phyloP scores from a whole-genome alignment of 1,140 invertebrate genomes.

The Pseudomyrmex pallidus region DNA sequence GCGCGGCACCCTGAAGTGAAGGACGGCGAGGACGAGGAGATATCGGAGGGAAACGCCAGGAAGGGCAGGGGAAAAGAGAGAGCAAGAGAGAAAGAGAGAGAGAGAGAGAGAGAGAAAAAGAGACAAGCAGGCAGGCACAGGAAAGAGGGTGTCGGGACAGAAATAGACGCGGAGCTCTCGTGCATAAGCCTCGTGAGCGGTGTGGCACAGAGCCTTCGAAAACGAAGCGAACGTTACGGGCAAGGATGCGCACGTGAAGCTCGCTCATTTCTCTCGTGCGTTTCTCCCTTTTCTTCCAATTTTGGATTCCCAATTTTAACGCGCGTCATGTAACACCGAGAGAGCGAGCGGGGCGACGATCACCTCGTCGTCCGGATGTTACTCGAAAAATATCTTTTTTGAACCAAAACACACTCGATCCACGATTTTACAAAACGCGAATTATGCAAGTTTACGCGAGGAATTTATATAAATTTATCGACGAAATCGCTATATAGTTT shows the following conservation, averaged over 20 bases:
- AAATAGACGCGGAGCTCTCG: constrained; percentile 69
- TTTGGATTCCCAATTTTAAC: constrained; percentile 62
- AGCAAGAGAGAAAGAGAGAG: background rate
- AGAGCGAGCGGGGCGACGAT: background rate
- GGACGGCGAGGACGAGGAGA: constrained; percentile 37
- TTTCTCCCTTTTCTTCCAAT: background rate
- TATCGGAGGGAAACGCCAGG: constrained; percentile 50
- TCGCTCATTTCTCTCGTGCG: background rate
- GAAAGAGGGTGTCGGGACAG: constrained; percentile 78
- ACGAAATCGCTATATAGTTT: no score
- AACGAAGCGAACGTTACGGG: constrained; percentile 60
- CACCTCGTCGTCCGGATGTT: background rate
- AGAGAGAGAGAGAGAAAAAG: background rate
- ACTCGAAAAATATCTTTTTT: background rate
- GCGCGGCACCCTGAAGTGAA: constrained; percentile 39
- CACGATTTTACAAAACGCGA: background rate
- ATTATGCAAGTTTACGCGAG: background rate
- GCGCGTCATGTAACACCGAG: constrained; percentile 21
- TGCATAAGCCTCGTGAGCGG: constrained; percentile 69
- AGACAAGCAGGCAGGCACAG: constrained; percentile 62
- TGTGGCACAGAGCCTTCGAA: constrained; percentile 65
- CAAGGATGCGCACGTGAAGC: constrained; percentile 66
- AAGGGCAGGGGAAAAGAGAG: constrained; percentile 18
- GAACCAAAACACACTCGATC: background rate
- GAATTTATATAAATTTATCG: no score